Evolutionary conservation across 2,113 vertebrate species (phyloP).

Genomic region (Trichomycterus rosablanca): DNA sequence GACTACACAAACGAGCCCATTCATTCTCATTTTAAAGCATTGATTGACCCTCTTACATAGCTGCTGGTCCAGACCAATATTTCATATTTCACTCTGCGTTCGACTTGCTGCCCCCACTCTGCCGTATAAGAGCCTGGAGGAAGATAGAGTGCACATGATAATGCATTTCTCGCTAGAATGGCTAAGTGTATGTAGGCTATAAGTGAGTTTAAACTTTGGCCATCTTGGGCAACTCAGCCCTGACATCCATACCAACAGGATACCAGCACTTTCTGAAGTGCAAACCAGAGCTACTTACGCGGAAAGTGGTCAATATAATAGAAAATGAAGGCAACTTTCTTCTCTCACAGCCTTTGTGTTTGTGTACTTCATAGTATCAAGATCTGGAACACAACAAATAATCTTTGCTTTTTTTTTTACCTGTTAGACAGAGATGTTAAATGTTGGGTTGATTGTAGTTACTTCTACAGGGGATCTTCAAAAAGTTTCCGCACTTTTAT

Average conservation of each 20-base stretch:
- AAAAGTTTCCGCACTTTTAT: no score
- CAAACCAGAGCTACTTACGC: background rate
- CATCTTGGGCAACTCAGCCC: background rate
- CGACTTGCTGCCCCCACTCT: slow-evolving; percentile 7
- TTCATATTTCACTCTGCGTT: slow-evolving; percentile 42
- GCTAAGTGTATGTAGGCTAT: slow-evolving; percentile 13
- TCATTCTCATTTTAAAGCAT: slow-evolving; percentile 57
- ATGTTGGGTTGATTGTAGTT: no score
- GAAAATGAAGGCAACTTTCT: background rate
- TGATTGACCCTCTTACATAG: slow-evolving; percentile 55
- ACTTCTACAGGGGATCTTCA: no score
- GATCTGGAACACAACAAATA: no score
- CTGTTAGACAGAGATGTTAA: no score
- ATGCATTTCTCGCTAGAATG: slow-evolving; percentile 10
- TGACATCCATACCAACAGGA: background rate
- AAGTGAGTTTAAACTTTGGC: slow-evolving; percentile 15
- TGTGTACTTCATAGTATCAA: background rate
- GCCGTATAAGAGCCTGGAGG: slow-evolving; percentile 1
- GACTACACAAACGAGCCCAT: slow-evolving; percentile 40
- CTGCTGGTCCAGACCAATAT: slow-evolving; percentile 48
- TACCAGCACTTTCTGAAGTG: no score
- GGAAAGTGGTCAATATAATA: background rate
- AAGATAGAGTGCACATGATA: slow-evolving; percentile 16
- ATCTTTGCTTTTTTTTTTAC: no score
- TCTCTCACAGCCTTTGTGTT: background rate